These are phyloP conservation scores for Trididemnum miniatum DNA, from an alignment of 23 tunicate species.

Conservation along the genomic window DNA sequence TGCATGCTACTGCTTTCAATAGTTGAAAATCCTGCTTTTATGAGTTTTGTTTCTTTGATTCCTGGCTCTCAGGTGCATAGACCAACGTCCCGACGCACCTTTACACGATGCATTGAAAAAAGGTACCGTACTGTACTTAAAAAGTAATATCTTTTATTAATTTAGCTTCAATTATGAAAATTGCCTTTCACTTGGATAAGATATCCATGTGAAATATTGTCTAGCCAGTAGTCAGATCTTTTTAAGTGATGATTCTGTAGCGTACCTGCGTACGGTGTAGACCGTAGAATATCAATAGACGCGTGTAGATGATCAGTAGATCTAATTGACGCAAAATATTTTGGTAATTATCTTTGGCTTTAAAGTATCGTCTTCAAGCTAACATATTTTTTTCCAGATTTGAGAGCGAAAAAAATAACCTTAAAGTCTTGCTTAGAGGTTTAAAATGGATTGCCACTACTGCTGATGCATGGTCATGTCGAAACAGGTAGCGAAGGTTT, in stretches of 20 bases:
- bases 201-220: not conserved
- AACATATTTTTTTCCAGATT: too few relatives aligned
- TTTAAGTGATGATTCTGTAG: not conserved
- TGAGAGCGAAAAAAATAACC: not conserved
- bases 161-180: too few relatives aligned
- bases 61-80: not conserved
- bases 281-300: not conserved
- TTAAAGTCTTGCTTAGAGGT: not conserved
- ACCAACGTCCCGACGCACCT: not conserved
- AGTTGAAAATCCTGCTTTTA: not conserved
- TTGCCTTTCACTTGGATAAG: not conserved
- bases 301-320: not conserved
- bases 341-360: not conserved
- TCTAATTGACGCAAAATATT: not conserved
- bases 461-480: not conserved
- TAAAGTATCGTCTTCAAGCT: not conserved
- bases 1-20: not conserved
- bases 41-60: not conserved
- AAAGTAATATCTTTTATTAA: not conserved
- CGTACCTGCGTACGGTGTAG: not conserved
- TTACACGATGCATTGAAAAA: not conserved
- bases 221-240: not conserved
- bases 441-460: not conserved
- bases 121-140: not conserved
- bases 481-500: not conserved